Base-by-base conservation (phyloP, 2,113 vertebrate species). In the Tenrec ecaudatus region DNA sequence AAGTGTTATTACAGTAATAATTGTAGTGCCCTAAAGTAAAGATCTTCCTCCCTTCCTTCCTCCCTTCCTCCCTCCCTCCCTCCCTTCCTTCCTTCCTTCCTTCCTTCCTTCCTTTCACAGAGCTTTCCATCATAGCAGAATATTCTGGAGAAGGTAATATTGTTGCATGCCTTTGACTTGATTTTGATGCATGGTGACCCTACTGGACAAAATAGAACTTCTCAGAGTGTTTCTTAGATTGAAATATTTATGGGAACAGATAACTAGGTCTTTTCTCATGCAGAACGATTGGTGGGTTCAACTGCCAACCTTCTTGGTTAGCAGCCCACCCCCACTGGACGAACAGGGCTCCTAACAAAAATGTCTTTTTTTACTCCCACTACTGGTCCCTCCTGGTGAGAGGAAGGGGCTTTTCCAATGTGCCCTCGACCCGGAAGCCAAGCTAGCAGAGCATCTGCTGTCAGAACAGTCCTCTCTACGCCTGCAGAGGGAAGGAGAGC, bases 331-430 rank as follows among this genome's bases (percentile, higher is more conserved):
- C 31, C 11, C 29, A 27, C 11, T 71, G 31, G 15, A 7, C 31
- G 31, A 31, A 14, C 68, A 33, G 15, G 68, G 31, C 68, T 71
- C 31, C 29, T n/a, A 33, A n/a, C 15, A 33, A 71, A 71, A n/a
- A 7, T 71, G n/a, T 33, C 11, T 33, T 71, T 92, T 92, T 94
- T 86, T 31, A 43, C 33, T 92, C 76, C 38, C 38, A 19, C 25
- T 58, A 43, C 6, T 43, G 58, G 47, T 25, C 27, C 77, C 82
- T 43, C 23, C 23, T n/a, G 43, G 27, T 38, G 71, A 38, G 10
- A 69, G 47, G 6, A 27, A 68, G 58, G 29, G n/a, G 17, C 78
- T 16, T 31, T 7, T 3, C 31, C 19, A 9, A 23, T 0, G 0
- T 38, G 15, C 22, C 27, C 38, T 83, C 29, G 40, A 47, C 66